These are phyloP conservation scores for Acleris sparsana DNA, from an alignment of 2,888 invertebrate species.

Conservation along the genomic window DNA sequence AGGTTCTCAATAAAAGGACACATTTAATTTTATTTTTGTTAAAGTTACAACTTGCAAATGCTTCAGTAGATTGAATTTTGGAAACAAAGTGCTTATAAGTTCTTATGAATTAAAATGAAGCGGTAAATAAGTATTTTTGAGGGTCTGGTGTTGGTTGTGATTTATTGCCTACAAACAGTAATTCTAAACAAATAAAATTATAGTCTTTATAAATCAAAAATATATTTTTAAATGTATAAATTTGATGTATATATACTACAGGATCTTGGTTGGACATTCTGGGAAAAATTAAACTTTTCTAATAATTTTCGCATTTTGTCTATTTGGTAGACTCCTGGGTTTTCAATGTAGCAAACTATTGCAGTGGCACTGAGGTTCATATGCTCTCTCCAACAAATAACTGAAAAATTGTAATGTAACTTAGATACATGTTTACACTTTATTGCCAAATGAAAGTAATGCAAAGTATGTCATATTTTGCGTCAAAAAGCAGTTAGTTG, in stretches of 20 bases:
- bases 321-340: slow-evolving; percentile 63
- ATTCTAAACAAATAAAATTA: background rate
- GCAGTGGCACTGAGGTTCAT: slow-evolving; percentile 57
- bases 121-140: too few species aligned
- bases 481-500: too few species aligned
- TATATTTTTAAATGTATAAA: slow-evolving; percentile 61
- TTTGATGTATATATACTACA: slow-evolving; percentile 62
- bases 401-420: slow-evolving; percentile 55
- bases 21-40: too few species aligned
- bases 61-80: too few species aligned
- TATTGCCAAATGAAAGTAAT: too few species aligned
- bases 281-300: slow-evolving; percentile 57
- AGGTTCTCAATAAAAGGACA: too few species aligned
- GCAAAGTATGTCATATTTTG: too few species aligned
- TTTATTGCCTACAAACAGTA: too few species aligned
- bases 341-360: slow-evolving; percentile 66
- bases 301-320: slow-evolving; percentile 61
- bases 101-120: too few species aligned
- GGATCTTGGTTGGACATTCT: slow-evolving; percentile 44
- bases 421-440: background rate
- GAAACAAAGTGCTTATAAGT: too few species aligned
- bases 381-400: slow-evolving; percentile 64
- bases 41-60: too few species aligned
- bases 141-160: too few species aligned
- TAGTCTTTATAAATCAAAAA: background rate